Percentiles rank a stretch among this genome's conserved stretches.
Evolutionary conservation across 2,113 vertebrate genomes (phyloP).

Genomic region (Steatornis caripensis): DNA sequence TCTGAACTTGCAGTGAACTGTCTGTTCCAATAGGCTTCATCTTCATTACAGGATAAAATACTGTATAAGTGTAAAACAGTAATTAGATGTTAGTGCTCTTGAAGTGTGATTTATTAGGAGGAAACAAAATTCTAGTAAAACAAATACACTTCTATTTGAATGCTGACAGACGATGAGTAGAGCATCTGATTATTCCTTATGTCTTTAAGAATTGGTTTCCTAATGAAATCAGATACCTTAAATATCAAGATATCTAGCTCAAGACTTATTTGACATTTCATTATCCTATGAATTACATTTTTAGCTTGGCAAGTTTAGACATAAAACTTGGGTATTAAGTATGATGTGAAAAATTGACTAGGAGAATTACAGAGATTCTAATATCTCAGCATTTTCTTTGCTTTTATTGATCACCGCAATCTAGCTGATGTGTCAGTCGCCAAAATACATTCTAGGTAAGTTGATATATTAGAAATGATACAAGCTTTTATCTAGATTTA

Average conservation of each 20-base stretch:
- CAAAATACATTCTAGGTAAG: conserved; percentile 30
- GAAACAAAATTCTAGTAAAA: conserved; percentile 26
- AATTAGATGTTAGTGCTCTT: conserved; percentile 40
- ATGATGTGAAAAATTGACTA: conserved; percentile 31
- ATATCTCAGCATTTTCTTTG: conserved; percentile 21
- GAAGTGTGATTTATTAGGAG: conserved; percentile 46
- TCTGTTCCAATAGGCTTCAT: conserved; percentile 39
- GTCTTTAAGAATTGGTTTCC: conserved; percentile 27
- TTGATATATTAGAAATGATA: conserved; percentile 50
- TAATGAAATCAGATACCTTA: conserved; percentile 43
- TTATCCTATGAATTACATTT: conserved; percentile 42
- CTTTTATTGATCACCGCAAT: conserved; percentile 44
- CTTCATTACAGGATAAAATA: conserved; percentile 43
- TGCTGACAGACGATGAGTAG: conserved; percentile 14
- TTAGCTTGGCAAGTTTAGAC: background rate
- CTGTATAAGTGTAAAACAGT: conserved; percentile 6
- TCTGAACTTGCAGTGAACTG: conserved; percentile 40
- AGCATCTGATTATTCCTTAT: conserved; percentile 22
- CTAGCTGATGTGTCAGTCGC: conserved; percentile 34
- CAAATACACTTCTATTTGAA: conserved; percentile 44
- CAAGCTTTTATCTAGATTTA: conserved; percentile 49
- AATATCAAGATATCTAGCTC: conserved; percentile 14
- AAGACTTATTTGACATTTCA: conserved; percentile 43
- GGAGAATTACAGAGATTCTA: conserved; percentile 36
- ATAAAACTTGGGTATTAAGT: conserved; percentile 19